Evolutionary conservation across 2,113 vertebrate genomes (phyloP).

Genomic region (Lathamus discolor): DNA sequence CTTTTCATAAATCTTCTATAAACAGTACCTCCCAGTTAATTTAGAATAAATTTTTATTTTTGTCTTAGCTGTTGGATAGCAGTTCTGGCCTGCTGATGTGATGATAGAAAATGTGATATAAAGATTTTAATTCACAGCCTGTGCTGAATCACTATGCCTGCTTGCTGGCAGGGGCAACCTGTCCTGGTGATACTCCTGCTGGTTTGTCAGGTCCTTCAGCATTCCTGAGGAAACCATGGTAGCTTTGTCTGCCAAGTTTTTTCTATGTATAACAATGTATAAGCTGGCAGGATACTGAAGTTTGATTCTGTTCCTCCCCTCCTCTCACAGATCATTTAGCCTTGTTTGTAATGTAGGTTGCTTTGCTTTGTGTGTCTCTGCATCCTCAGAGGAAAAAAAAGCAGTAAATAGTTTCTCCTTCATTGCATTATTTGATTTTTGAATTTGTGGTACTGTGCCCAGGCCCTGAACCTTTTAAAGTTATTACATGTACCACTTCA

Average conservation of each 20-base stretch:
- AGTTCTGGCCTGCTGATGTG: neutral
- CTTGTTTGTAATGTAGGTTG: neutral
- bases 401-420: neutral
- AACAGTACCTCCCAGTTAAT: neutral
- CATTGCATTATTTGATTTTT: neutral
- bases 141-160: neutral
- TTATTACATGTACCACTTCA: fast-evolving
- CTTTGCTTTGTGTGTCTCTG: neutral
- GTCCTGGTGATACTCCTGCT: neutral
- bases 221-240: neutral
- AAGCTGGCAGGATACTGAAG: neutral
- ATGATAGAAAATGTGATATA: neutral
- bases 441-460: neutral
- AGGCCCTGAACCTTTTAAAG: neutral
- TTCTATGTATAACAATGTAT: neutral
- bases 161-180: neutral
- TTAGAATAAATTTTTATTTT: neutral
- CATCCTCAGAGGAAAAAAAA: neutral
- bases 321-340: neutral
- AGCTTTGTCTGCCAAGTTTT: neutral
- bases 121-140: slow-evolving; percentile 14
- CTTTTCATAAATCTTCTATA: neutral
- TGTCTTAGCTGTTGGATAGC: neutral
- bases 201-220: neutral
- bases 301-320: neutral